phyloP scores from a whole-genome alignment of 2,888 invertebrate genomes.

The Callimorpha dominula region DNA sequence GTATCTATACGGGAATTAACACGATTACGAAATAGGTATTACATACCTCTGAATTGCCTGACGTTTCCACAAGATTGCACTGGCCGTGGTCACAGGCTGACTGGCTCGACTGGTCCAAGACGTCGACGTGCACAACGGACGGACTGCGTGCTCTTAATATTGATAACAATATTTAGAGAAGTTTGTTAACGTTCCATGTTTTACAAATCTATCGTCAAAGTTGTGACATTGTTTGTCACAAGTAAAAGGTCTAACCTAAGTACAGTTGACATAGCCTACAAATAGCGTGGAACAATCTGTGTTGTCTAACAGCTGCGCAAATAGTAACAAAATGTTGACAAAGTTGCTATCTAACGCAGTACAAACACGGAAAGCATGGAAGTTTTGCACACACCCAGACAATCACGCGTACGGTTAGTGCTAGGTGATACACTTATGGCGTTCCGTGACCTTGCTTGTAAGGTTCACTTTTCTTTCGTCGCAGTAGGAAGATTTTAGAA shows the following conservation, averaged over 20 bases:
- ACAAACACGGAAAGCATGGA: slow-evolving; percentile 25
- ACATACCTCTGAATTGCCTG: too few relatives aligned
- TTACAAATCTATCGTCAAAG: background rate
- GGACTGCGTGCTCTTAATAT: too few relatives aligned
- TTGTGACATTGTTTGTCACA: background rate
- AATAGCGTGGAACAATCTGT: background rate
- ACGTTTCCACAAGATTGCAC: too few relatives aligned
- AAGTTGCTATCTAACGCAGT: slow-evolving; percentile 22
- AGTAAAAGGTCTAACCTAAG: background rate
- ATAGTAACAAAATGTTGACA: slow-evolving; percentile 11
- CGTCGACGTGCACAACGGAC: too few relatives aligned
- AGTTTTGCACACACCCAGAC: slow-evolving; percentile 16
- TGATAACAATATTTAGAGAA: background rate
- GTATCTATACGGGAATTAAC: too few relatives aligned
- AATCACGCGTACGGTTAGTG: slow-evolving; percentile 3
- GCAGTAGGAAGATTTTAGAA: background rate
- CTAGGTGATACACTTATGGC: background rate
- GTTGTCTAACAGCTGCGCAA: slow-evolving; percentile 14
- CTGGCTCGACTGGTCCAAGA: too few relatives aligned
- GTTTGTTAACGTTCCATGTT: background rate
- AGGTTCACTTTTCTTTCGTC: background rate
- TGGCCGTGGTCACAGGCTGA: too few relatives aligned
- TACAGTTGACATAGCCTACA: background rate
- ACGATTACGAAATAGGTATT: too few relatives aligned
- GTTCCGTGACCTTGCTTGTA: slow-evolving; percentile 4